Percentiles rank a stretch among this genome's conserved stretches.
Conservation (phyloP, 37 sponge, comb jelly and placozoan genomes). For the Oscarella lobularis region DNA sequence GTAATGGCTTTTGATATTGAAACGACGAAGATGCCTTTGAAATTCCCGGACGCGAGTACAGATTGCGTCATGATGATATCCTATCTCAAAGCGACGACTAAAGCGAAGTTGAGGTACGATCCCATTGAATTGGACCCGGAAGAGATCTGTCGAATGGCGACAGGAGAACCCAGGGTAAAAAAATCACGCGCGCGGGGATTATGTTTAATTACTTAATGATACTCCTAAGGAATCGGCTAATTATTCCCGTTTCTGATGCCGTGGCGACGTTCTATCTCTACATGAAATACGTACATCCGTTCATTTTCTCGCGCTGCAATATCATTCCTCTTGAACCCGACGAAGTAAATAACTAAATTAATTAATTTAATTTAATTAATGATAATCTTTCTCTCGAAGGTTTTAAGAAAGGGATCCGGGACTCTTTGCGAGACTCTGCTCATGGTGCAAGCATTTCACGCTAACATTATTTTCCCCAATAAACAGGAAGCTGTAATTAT, state of each 20-base stretch:
- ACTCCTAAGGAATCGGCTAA: too few relatives aligned
- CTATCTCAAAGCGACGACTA: conserved; percentile 94
- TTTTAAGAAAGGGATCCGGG: conserved; percentile 90
- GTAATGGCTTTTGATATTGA: conserved; percentile 97
- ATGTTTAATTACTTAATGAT: too few relatives aligned
- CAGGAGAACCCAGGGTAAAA: too few relatives aligned
- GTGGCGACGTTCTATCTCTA: conserved; percentile 99
- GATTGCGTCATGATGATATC: conserved; percentile 99
- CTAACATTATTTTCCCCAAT: conserved; percentile 96
- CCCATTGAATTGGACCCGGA: conserved; percentile 98
- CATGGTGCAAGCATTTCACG: conserved; percentile 98
- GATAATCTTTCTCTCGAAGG: too few relatives aligned
- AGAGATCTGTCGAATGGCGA: conserved; percentile 99
- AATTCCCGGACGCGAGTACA: conserved; percentile 81
- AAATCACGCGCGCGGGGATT: too few relatives aligned
- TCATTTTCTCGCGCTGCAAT: conserved; percentile 97
- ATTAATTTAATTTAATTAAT: too few relatives aligned
- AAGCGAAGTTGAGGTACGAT: conserved; percentile 94
- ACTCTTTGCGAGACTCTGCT: conserved; percentile 96
- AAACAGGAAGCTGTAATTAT: too few relatives aligned
- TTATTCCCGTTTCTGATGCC: conserved; percentile 97
- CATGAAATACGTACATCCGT: conserved; percentile 99
- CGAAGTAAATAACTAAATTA: too few relatives aligned
- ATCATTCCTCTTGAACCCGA: conserved; percentile 99
- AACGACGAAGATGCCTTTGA: conserved; percentile 95